Base-by-base conservation (phyloP, 2,113 vertebrate species). In the Arothron firmamentum region DNA sequence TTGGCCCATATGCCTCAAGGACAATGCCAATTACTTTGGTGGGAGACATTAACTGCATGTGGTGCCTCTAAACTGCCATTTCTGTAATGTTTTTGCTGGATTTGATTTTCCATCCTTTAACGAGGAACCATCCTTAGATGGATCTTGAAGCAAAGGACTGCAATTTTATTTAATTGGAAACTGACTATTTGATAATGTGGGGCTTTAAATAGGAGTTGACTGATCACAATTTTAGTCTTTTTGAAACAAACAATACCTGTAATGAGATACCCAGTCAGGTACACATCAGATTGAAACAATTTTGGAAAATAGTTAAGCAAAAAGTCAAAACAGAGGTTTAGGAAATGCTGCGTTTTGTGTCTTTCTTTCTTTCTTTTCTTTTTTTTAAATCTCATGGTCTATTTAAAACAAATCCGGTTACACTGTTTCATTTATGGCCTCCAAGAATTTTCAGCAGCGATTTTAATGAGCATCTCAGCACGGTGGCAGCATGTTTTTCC, bases 1-100 rank as follows among this genome's bases (percentile, higher is more conserved):
- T 62, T 69, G 74, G 59, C 41, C 54, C 46, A 65, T 65, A 42
- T 60, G 63, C 67, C 72, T 70, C 65, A 77, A 67, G 67, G 62
- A 64, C 28, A 52, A 61, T 67, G 68, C 34, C 12, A 59, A 56
- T 74, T 66, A 61, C 56, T 48, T 59, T 50, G 23, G 67, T 63
- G 38, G 52, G 13, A 31, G 14, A 58, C 50, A 46, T n/a, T 18
- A 68, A 59, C 62, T 19, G 34, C 50, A 21, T 46, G 46, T 56
- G 59, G 59, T 43, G 21, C 28, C 55, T 15, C 38, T 50, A 25
- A 34, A n/a, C 54, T 23, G 42, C n/a, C 6, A 16, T 34, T 53
- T 28, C 17, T 53, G 16, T n/a, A n/a, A n/a, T n/a, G 62, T 56
- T 70, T 56, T 21, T 53, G 18, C 55, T 47, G 57, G 45, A 25